Percentiles rank a stretch among this genome's conserved stretches.
phyloP scores from a whole-genome alignment of 2,113 vertebrate species.

The Rana temporaria region DNA sequence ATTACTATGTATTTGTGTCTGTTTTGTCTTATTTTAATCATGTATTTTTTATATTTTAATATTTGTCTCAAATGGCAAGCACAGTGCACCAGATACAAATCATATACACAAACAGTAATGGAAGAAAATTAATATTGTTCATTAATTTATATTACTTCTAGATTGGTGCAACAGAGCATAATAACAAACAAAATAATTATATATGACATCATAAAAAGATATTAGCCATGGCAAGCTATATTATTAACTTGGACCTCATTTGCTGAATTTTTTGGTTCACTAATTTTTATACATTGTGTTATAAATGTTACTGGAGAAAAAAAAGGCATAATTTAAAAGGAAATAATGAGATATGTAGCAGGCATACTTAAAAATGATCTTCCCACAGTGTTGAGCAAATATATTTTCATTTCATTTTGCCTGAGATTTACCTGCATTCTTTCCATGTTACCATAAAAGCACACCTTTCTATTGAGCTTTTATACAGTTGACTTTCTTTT shows the following conservation, averaged over 20 bases:
- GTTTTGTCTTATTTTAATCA: neutral
- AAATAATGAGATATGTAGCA: neutral
- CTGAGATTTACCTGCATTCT: too few species aligned
- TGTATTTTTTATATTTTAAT: neutral
- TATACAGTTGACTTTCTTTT: too few species aligned
- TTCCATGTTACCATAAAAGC: too few species aligned
- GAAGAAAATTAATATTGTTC: neutral
- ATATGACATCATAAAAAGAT: neutral
- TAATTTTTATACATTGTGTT: neutral
- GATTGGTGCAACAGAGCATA: neutral
- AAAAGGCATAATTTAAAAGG: neutral
- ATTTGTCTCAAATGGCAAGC: neutral
- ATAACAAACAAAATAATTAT: conserved; percentile 9
- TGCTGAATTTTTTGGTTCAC: neutral
- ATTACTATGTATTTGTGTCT: neutral
- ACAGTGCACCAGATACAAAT: neutral
- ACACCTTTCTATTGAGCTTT: too few species aligned
- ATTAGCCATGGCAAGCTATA: neutral
- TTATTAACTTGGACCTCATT: neutral
- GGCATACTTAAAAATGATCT: neutral
- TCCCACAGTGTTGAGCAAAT: too few species aligned
- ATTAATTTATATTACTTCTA: neutral
- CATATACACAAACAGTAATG: neutral
- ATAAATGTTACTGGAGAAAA: neutral
- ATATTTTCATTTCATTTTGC: too few species aligned